Base-by-base conservation (phyloP, 2,888 invertebrate genomes). In the Torymus tubicola region DNA sequence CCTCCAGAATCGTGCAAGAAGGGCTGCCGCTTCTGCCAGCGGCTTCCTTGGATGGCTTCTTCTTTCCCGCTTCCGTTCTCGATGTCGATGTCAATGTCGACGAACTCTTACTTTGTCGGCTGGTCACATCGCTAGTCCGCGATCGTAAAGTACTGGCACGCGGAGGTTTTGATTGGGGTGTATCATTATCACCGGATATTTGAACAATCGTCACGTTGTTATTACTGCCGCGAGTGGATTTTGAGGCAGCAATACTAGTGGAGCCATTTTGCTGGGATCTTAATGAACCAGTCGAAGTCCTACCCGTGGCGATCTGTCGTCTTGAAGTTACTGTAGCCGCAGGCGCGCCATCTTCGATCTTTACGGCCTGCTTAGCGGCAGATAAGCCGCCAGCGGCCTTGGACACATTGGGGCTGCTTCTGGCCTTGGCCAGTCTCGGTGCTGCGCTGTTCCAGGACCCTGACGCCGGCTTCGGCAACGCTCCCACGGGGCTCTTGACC, bases 1-100 rank as follows among this genome's bases (percentile, higher is more conserved):
- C 90, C 76, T 90, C 90, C 14, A 90, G 85, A 58, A 90, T 89
- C 69, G 89, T 88, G 83, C 90, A 90, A 1, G 90, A 89, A 1
- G 83, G 76, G 31, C 76, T 74, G 16, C 82, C 81, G 31, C 31
- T 31, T 31, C 31, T 31, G 1, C 31, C 31, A 8, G 31, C 2
- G 31, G 3, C 31, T 50, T 82, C 82, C 76, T 84, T 86, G 11
- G 73, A n/a, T 11, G 82, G 82, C n/a, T 82, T 86, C 18, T 84
- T 87, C 63, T 83, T 82, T 16, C 85, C 84, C 57, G 64, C 81
- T 14, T 84, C 84, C 18, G 70, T 68, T 5, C 16, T 73, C 31
- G 18, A 2, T 42, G 31, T n/a, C 10, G 13, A 5, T 21, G 60
- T 42, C 12, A n/a, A n/a, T n/a, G n/a, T n/a, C n/a, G 78, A 52